Evolutionary conservation across 2,888 invertebrate genomes (phyloP), one percentile per base, ranked within the genome.

Genomic region (Tiliacea citrago): DNA sequence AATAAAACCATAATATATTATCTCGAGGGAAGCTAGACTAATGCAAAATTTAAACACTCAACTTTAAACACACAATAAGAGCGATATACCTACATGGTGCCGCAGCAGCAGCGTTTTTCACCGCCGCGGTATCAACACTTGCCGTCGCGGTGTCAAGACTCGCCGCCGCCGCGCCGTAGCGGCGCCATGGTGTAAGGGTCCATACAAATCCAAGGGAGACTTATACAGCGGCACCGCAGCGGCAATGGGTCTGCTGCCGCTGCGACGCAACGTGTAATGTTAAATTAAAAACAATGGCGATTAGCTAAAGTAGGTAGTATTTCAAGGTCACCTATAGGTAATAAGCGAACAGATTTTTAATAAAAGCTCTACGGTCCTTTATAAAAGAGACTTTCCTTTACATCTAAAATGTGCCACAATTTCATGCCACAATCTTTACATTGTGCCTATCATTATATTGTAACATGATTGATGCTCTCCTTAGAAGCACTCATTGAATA

Each of bases 401-500:
- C 73, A 65, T 47, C 39, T 63, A 73, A 74, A 75, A 73, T 67
- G 29, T 63, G 68, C 63, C 45, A 74, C 42, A 76, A 73, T 75
- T 61, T 75, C 53, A 74, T 76, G 35, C 67, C 63, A 68, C 75
- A 85, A 75, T 74, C 62, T 51, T 67, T 51, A 68, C 49, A 66
- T 51, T 77, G 66, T 63, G 70, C 68, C 63, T 53, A 67, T 62
- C 62, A 58, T 67, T 67, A 75, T 16, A 72, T 61, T 74, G 65
- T 71, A 29, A 68, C 65, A 51, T 80, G 77, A 87, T 80, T 78
- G 85, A 87, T 86, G 78, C 51, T 70, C 55, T 0, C 35, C 63
- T 63, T 63, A 63, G 53, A 71, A 68, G 68, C 67, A 79, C 71
- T 84, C 72, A 47, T 57, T 76, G 75, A 86, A 77, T 78, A 77